Percentiles rank a stretch among this genome's conserved stretches.
These are phyloP conservation scores for Thamnaconus septentrionalis DNA, from an alignment of 2,113 vertebrate species.

Conservation along the genomic window DNA sequence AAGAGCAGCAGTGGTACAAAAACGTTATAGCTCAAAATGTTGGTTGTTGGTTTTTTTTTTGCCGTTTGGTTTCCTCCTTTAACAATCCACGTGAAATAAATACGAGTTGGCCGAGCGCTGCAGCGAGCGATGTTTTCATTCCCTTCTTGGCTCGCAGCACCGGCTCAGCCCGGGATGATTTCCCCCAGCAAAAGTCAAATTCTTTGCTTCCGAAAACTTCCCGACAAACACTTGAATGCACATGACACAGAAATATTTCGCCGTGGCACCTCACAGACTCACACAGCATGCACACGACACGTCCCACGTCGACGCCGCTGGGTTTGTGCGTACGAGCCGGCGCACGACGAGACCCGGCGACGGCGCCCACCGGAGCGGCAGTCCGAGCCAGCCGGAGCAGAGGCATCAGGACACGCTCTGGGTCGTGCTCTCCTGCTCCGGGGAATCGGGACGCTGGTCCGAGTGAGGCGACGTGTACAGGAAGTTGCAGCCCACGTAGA, in stretches of 20 bases:
- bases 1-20: no score
- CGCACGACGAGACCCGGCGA: no score
- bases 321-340: conserved; percentile 32
- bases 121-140: no score
- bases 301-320: conserved; percentile 18
- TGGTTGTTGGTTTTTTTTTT: no score
- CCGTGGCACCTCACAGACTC: conserved; percentile 1
- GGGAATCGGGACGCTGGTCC: conserved; percentile 69
- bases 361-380: no score
- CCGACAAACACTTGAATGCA: conserved; percentile 4
- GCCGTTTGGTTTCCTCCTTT: no score
- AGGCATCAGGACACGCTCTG: conserved; percentile 65
- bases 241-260: background rate
- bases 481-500: conserved; percentile 98
- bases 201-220: conserved; percentile 1
- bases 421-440: conserved; percentile 59
- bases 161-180: background rate
- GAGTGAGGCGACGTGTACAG: conserved; percentile 85
- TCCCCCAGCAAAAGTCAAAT: background rate
- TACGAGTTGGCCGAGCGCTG: no score
- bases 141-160: no score
- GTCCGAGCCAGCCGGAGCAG: background rate
- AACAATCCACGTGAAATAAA: no score
- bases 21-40: no score
- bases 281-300: conserved; percentile 40